Conservation (phyloP, 1,140 invertebrate species). For the Meloidogyne hapla region DNA sequence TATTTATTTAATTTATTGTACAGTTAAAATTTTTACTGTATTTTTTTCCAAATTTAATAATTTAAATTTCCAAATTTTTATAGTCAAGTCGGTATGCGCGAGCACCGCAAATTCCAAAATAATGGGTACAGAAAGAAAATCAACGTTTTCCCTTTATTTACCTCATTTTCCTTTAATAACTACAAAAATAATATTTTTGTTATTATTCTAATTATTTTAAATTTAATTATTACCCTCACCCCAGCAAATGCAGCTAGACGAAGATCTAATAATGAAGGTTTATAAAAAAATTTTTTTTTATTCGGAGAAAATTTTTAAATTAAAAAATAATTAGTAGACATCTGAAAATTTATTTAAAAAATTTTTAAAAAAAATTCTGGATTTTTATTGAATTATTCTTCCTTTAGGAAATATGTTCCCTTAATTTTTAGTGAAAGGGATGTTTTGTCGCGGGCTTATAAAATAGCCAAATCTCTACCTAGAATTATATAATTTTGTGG, state of each 20-base stretch:
- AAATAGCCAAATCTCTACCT: not conserved
- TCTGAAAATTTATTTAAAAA: no score
- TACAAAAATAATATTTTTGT: slow-evolving; percentile 2
- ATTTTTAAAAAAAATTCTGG: no score
- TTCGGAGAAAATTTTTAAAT: no score
- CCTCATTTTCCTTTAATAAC: not conserved
- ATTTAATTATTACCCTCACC: not conserved
- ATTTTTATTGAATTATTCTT: no score
- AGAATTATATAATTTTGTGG: not conserved
- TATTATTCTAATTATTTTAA: not conserved
- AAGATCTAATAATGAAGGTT: not conserved
- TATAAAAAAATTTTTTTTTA: not conserved
- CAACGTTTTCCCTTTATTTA: not conserved
- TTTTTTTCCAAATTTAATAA: no score
- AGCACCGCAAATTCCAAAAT: not conserved
- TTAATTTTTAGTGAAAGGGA: no score
- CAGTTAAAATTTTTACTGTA: no score
- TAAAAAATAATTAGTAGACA: no score
- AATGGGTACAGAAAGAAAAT: not conserved
- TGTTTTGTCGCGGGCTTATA: not conserved
- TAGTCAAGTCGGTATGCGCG: not conserved
- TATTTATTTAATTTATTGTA: not conserved
- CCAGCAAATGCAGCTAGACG: not conserved
- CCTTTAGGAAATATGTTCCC: no score
- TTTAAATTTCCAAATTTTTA: not conserved